A percentile compares a stretch with the other conserved stretches of the same genome.
Conservation (phyloP, 2,113 vertebrate genomes). For the Morone chrysops region DNA sequence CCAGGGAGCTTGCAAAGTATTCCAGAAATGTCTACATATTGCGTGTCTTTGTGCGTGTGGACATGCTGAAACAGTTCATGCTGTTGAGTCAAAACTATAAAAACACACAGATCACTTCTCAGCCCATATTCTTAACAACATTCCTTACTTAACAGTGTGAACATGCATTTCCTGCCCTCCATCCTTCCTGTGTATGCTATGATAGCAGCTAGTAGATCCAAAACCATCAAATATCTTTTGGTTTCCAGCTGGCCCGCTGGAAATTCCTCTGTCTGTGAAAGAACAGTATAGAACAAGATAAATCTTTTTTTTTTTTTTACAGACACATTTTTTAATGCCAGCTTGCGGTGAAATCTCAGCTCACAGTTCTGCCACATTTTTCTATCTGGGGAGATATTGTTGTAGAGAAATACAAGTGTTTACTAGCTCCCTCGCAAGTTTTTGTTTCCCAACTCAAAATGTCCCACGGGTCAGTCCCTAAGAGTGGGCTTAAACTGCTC, state of each 20-base stretch:
- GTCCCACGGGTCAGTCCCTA: slow-evolving; percentile 72
- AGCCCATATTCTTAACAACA: slow-evolving; percentile 10
- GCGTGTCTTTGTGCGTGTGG: slow-evolving; percentile 21
- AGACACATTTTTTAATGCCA: slow-evolving; percentile 24
- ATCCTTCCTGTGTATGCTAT: not conserved
- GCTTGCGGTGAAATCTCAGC: slow-evolving; percentile 10
- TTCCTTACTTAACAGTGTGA: slow-evolving; percentile 23
- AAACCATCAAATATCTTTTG: slow-evolving; percentile 47
- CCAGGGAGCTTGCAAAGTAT: slow-evolving; percentile 23
- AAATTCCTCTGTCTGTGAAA: slow-evolving; percentile 20
- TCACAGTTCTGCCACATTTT: slow-evolving; percentile 26
- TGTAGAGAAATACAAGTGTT: slow-evolving; percentile 59
- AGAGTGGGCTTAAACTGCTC: slow-evolving; percentile 76
- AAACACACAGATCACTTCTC: slow-evolving; percentile 35
- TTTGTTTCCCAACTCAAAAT: slow-evolving; percentile 74
- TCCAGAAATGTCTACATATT: slow-evolving; percentile 43
- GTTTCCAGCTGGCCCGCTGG: slow-evolving; percentile 28
- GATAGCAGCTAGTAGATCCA: slow-evolving; percentile 28
- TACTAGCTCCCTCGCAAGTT: slow-evolving; percentile 64
- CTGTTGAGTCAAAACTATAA: slow-evolving; percentile 29
- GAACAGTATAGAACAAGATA: slow-evolving; percentile 9
- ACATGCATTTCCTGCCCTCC: slow-evolving; percentile 34
- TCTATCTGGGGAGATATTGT: slow-evolving; percentile 22
- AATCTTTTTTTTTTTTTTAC: not conserved
- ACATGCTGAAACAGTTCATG: slow-evolving; percentile 28